Percentiles rank a stretch among this genome's conserved stretches.
Evolutionary conservation across 2,113 vertebrate species (phyloP).

Genomic region (Urocitellus parryii): DNA sequence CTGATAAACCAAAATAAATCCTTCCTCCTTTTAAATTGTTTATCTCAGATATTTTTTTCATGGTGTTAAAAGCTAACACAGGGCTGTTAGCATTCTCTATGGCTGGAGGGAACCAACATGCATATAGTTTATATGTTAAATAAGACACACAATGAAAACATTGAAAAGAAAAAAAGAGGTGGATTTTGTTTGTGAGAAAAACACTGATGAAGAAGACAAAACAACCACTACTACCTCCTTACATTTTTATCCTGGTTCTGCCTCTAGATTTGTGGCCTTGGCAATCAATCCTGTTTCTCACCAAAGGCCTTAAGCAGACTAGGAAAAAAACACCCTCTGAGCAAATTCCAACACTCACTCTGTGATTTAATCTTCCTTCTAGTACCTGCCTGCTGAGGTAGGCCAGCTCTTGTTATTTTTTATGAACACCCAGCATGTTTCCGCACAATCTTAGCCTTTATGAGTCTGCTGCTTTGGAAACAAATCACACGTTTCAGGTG

Average conservation of each 20-base stretch:
- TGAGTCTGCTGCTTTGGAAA: constrained; percentile 66
- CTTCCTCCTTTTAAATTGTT: not conserved
- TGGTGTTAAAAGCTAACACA: too few relatives aligned
- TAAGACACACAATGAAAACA: not conserved
- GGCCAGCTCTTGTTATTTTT: not conserved
- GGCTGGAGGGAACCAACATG: not conserved
- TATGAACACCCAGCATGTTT: constrained; percentile 17
- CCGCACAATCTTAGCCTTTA: constrained; percentile 75
- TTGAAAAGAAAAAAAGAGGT: not conserved
- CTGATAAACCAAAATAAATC: not conserved
- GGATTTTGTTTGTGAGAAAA: not conserved
- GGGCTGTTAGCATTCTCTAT: not conserved
- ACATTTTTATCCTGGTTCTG: not conserved
- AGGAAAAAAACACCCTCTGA: not conserved
- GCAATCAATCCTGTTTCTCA: not conserved
- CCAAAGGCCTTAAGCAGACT: not conserved
- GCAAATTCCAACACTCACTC: not conserved
- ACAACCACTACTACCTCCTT: not conserved
- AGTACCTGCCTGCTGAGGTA: not conserved
- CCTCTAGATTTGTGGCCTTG: not conserved
- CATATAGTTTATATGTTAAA: not conserved
- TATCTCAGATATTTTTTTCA: not conserved
- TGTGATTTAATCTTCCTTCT: not conserved
- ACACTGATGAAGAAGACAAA: not conserved
- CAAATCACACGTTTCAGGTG: constrained; percentile 69